Evolutionary conservation across 2,113 vertebrate species (phyloP).

Genomic region (Xiphorhynchus elegans): DNA sequence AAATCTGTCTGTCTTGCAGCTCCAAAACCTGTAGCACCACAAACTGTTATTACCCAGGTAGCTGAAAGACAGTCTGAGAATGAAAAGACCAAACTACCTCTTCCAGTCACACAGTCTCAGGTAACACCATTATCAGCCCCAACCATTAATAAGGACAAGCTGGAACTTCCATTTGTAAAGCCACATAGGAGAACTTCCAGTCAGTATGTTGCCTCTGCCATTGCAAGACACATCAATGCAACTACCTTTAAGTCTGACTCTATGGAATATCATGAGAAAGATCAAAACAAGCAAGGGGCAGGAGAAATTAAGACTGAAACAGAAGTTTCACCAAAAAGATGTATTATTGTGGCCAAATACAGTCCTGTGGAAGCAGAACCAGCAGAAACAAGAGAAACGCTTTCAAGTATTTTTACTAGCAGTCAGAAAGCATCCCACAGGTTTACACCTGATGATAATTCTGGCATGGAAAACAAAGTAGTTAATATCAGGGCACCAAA

Average conservation of each 20-base stretch:
- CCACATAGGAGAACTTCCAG: conserved; percentile 89
- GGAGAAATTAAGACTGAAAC: not conserved
- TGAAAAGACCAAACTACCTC: not conserved
- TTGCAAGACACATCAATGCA: conserved; percentile 77
- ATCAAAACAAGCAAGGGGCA: not conserved
- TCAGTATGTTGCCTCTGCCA: conserved; percentile 91
- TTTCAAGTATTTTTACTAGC: not conserved
- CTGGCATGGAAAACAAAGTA: not conserved
- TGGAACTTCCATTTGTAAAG: conserved; percentile 80
- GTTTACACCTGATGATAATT: conserved; percentile 1
- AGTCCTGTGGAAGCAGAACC: not conserved
- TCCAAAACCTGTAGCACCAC: not conserved
- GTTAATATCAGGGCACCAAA: not conserved
- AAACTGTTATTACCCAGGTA: not conserved
- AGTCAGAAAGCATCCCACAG: not conserved
- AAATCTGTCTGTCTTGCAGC: not conserved
- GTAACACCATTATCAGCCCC: conserved; percentile 17
- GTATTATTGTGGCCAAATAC: not conserved
- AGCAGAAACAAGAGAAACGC: not conserved
- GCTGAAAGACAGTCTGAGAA: not conserved
- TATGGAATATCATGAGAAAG: not conserved
- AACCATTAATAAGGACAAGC: conserved; percentile 40
- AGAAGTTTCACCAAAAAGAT: not conserved
- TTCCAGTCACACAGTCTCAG: not conserved
- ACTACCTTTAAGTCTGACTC: not conserved